These are phyloP conservation scores for Eulemur rubriventer DNA, from an alignment of 2,797 vertebrate genomes.

Conservation along the genomic window DNA sequence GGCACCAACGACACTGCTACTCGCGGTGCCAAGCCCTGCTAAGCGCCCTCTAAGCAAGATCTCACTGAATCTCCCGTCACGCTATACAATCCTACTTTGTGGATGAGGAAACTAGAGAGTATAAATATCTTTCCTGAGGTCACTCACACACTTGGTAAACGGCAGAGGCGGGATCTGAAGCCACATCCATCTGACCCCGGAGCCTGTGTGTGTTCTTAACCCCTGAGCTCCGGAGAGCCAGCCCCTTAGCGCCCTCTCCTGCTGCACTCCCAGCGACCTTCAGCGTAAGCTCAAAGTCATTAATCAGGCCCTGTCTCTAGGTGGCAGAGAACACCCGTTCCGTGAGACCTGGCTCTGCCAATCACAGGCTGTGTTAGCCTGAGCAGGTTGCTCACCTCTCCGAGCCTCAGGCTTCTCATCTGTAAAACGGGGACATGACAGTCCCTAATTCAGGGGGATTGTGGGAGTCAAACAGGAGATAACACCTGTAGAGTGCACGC, in stretches of 20 bases:
- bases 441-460: neutral
- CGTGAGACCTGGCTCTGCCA: neutral
- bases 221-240: neutral
- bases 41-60: neutral
- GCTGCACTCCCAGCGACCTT: neutral
- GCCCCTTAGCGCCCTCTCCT: neutral
- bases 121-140: neutral
- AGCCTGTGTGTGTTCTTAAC: neutral
- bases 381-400: neutral
- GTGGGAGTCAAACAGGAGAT: neutral
- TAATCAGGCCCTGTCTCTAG: neutral
- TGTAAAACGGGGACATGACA: neutral
- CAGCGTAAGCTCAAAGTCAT: neutral
- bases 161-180: neutral
- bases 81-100: neutral
- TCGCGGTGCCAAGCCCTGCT: neutral
- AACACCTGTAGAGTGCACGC: neutral
- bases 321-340: neutral
- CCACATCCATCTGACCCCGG: rapidly evolving
- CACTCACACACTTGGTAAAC: neutral
- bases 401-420: neutral
- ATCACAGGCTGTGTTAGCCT: neutral
- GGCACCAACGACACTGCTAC: neutral
- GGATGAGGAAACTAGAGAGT: neutral
- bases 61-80: neutral